Evolutionary conservation across 2,888 invertebrate genomes (phyloP).

Genomic region (Lasioglossum lativentre): DNA sequence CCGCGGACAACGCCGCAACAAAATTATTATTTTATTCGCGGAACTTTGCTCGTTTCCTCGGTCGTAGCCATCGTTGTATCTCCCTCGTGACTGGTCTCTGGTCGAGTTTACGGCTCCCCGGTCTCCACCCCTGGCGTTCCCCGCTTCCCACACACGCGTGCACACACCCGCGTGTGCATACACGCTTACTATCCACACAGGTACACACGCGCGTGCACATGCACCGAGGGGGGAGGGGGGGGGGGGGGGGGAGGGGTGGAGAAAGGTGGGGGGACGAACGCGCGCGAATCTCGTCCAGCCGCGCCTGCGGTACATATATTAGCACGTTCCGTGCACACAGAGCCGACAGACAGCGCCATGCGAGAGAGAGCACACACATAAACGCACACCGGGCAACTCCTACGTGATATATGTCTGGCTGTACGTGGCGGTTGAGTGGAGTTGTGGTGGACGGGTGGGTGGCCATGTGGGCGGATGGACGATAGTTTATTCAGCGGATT

Average conservation of each 20-base stretch:
- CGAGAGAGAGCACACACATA: slow-evolving; percentile 18
- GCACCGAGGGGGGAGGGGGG: not conserved
- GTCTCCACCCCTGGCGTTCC: slow-evolving; percentile 28
- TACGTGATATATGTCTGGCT: slow-evolving; percentile 72
- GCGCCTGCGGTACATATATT: slow-evolving; percentile 70
- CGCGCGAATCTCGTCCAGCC: slow-evolving; percentile 51
- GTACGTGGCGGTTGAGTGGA: slow-evolving; percentile 76
- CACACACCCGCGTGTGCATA: not conserved
- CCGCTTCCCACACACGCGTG: slow-evolving; percentile 36
- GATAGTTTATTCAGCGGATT: slow-evolving; percentile 85
- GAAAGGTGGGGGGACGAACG: not conserved
- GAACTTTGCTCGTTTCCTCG: slow-evolving; percentile 60
- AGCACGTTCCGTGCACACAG: slow-evolving; percentile 60
- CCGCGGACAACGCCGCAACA: slow-evolving; percentile 45
- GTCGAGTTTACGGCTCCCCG: slow-evolving; percentile 66
- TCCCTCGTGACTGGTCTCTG: slow-evolving; percentile 63
- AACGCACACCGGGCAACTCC: slow-evolving; percentile 29
- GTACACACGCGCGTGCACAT: not conserved
- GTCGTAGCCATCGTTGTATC: slow-evolving; percentile 64
- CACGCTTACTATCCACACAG: not conserved
- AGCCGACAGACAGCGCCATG: slow-evolving; percentile 8
- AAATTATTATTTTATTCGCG: slow-evolving; percentile 63
- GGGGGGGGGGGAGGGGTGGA: too few species aligned
- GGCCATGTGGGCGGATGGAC: slow-evolving; percentile 80
- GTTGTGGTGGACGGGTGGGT: slow-evolving; percentile 78